phyloP scores from a whole-genome alignment of 2,888 invertebrate species.

The Autographa pulchrina region DNA sequence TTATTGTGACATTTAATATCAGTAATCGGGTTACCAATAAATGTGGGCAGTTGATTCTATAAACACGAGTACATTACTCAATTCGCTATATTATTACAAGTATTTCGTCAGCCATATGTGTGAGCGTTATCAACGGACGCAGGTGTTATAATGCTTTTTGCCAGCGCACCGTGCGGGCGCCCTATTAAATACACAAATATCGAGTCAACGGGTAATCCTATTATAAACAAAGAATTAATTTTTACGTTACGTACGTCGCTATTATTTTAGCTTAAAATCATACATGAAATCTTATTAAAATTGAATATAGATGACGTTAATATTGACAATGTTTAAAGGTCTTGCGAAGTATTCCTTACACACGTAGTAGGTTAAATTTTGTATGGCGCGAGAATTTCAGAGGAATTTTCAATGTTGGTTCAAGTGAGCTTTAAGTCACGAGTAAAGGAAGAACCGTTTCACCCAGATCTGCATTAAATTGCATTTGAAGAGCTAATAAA shows the following conservation, averaged over 20 bases:
- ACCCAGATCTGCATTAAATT: conserved; percentile 61
- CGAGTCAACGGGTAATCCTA: conserved; percentile 33
- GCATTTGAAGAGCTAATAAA: conserved; percentile 62
- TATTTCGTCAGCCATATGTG: conserved; percentile 26
- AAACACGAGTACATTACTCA: not conserved
- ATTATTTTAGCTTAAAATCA: not conserved
- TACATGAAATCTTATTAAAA: conserved; percentile 36
- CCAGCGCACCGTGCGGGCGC: conserved; percentile 8
- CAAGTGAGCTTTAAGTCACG: conserved; percentile 59
- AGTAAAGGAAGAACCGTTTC: conserved; percentile 46
- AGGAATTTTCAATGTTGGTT: conserved; percentile 63
- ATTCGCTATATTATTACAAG: not conserved
- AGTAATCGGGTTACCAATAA: not conserved
- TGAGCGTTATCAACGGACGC: conserved; percentile 21
- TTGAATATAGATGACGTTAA: conserved; percentile 13
- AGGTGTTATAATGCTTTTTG: conserved; percentile 37
- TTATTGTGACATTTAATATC: conserved; percentile 7
- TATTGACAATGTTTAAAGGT: conserved; percentile 19
- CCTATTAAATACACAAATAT: conserved; percentile 28
- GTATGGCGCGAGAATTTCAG: conserved; percentile 17
- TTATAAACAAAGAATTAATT: conserved; percentile 30
- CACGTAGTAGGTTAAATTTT: not conserved
- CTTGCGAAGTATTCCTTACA: not conserved
- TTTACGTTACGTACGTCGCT: not conserved
- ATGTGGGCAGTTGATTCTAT: not conserved